Percentiles rank a stretch among this genome's conserved stretches.
These are phyloP conservation scores for Lithosia quadra DNA, from an alignment of 2,888 invertebrate species.

Conservation along the genomic window DNA sequence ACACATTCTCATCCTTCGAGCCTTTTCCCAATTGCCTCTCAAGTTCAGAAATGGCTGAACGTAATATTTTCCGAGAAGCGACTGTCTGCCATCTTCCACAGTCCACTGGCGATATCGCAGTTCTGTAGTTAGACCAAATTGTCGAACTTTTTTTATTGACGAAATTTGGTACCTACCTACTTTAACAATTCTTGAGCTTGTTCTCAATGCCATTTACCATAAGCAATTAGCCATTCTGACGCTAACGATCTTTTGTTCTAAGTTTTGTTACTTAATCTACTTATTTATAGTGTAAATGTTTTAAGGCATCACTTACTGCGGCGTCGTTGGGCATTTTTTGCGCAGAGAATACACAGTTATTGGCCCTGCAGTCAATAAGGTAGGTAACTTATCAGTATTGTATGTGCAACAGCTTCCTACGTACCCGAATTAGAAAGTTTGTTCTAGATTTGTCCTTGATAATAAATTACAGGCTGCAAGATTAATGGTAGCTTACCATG, in stretches of 20 bases:
- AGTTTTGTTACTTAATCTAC: neutral
- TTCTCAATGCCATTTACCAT: no score
- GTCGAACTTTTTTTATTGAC: no score
- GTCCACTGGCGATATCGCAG: no score
- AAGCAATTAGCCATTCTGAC: no score
- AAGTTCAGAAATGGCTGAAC: no score
- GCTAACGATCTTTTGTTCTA: neutral
- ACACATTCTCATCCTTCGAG: no score
- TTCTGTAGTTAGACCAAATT: no score
- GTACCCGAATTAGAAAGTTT: neutral
- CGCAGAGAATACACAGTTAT: conserved; percentile 92
- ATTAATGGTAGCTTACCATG: conserved; percentile 87
- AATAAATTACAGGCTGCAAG: conserved; percentile 84
- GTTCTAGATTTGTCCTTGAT: neutral
- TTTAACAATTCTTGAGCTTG: no score
- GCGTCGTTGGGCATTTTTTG: conserved; percentile 90
- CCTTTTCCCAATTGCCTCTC: no score
- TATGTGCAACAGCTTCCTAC: neutral
- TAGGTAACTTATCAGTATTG: conserved; percentile 27
- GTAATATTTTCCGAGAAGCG: no score
- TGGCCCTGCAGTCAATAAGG: conserved; percentile 90
- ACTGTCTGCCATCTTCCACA: no score
- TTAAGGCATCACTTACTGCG: conserved; percentile 90
- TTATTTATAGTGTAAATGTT: neutral
- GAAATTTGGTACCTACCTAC: no score